Percentiles rank a stretch among this genome's conserved stretches.
Evolutionary conservation across 2,888 invertebrate species (phyloP).

Genomic region (Beris morrisii): DNA sequence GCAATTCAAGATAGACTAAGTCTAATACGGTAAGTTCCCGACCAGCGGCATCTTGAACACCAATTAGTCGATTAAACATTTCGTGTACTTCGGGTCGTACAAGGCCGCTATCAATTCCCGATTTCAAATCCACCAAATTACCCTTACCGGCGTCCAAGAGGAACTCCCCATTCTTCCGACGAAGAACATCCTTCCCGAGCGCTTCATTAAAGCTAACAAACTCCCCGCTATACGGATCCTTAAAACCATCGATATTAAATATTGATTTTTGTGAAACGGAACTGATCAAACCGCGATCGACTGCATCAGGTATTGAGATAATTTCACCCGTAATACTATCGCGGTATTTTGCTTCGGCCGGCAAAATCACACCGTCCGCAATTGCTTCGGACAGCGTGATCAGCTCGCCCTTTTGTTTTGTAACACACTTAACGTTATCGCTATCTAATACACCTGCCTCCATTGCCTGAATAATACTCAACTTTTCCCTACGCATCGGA

Average conservation of each 20-base stretch:
- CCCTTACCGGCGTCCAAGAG: constrained; percentile 74
- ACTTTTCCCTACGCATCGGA: constrained; percentile 72
- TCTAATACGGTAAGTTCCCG: constrained; percentile 82
- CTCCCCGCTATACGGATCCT: constrained; percentile 77
- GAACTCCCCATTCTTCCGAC: constrained; percentile 71
- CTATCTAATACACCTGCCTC: constrained; percentile 85
- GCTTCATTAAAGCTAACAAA: constrained; percentile 84
- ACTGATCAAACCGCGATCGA: constrained; percentile 83
- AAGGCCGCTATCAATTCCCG: constrained; percentile 76
- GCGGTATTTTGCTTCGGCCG: constrained; percentile 71
- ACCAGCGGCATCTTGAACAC: constrained; percentile 71
- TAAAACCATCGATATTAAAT: constrained; percentile 90
- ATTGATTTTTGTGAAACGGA: constrained; percentile 86
- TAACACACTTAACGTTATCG: constrained; percentile 79
- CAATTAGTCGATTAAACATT: constrained; percentile 81
- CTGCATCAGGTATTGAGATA: constrained; percentile 81
- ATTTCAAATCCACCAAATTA: constrained; percentile 73
- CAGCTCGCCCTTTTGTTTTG: constrained; percentile 77
- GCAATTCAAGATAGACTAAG: constrained; percentile 80
- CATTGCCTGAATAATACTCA: constrained; percentile 83
- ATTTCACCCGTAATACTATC: constrained; percentile 74
- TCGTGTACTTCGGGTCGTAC: constrained; percentile 84
- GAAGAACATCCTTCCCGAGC: constrained; percentile 73
- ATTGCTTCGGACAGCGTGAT: constrained; percentile 85
- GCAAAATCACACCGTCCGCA: constrained; percentile 75